Evolutionary conservation across 2,797 vertebrate genomes (phyloP), one percentile per base, ranked within the genome.

Genomic region (Micropoecilia bifurca): DNA sequence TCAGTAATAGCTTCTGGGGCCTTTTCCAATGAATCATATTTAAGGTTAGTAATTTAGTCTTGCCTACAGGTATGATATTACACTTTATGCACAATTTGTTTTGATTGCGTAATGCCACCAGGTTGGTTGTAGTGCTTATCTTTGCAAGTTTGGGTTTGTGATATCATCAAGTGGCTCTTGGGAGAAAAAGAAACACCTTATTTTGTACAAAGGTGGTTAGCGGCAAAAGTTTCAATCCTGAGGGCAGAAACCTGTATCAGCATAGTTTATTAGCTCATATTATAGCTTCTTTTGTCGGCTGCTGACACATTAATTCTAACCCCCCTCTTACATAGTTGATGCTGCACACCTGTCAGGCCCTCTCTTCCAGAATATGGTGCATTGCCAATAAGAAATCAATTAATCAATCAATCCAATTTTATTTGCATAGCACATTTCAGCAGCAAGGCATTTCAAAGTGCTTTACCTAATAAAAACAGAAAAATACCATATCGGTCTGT

Each of bases 211-310:
- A 79, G 63, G 39, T 82, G 75, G 75, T 78, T 73, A 46, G 77
- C 76, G 71, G 74, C 36, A 85, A 85, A 61, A 90, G 86, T 74
- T 77, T 77, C 43, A 69, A 68, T 59, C 83, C 80, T 13, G 73
- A 66, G 78, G 84, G 72, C 43, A 71, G 28, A 82, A 73, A 85
- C 83, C 74, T 87, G 83, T 83, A 81, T 87, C 83, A 88, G 74
- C 81, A 80, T 66, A 47, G 50, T 75, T 80, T 81, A 87, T 83
- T 69, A 71, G 36, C 72, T 69, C 33, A 55, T 59, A 82, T 86
- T 76, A 46, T 81, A 55, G 78, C 75, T 50, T 82, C 71, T 87
- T 89, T 88, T 84, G 75, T 86, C 87, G 90, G 87, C 87, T 88
- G 80, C 84, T 78, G 57, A 80, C 76, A 71, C 59, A 36, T 36